These are phyloP conservation scores for Catotricha subobsoleta DNA, from an alignment of 2,888 invertebrate genomes.

Conservation along the genomic window DNA sequence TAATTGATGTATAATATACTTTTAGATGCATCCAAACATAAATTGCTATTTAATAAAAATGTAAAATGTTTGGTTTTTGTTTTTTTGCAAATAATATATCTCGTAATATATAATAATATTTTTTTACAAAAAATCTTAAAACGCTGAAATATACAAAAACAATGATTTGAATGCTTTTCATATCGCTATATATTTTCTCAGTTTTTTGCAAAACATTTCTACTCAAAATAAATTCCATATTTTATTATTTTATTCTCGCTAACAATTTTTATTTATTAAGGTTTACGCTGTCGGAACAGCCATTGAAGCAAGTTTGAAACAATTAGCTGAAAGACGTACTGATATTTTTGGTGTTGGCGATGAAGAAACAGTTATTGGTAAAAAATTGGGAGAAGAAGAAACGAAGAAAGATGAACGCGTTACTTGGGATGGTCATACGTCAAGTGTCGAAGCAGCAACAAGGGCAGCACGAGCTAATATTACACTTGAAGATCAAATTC, in stretches of 20 bases:
- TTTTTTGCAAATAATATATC: too few species aligned
- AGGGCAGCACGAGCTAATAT: conserved; percentile 88
- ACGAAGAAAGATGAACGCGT: conserved; percentile 72
- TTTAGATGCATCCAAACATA: too few species aligned
- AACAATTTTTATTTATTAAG: conserved; percentile 5
- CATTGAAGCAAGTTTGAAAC: conserved; percentile 90
- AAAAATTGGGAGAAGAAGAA: conserved; percentile 88
- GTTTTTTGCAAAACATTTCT: not conserved
- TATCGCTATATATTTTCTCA: not conserved
- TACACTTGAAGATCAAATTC: conserved; percentile 90
- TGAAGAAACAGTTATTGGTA: conserved; percentile 97
- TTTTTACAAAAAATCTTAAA: too few species aligned
- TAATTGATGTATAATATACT: too few species aligned
- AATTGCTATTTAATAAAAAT: too few species aligned
- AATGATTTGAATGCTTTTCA: conserved; percentile 1
- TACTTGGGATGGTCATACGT: conserved; percentile 97
- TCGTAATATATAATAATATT: too few species aligned
- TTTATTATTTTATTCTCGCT: not conserved
- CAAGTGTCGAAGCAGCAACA: conserved; percentile 89
- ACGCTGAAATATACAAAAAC: conserved; percentile 33
- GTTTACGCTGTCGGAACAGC: conserved; percentile 45
- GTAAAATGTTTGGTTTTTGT: too few species aligned
- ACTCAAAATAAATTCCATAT: not conserved
- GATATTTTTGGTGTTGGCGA: conserved; percentile 99
- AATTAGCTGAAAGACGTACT: conserved; percentile 94